Evolutionary conservation across 1,140 invertebrate genomes (phyloP).

Genomic region (Hyposmocoma kahamanoa): DNA sequence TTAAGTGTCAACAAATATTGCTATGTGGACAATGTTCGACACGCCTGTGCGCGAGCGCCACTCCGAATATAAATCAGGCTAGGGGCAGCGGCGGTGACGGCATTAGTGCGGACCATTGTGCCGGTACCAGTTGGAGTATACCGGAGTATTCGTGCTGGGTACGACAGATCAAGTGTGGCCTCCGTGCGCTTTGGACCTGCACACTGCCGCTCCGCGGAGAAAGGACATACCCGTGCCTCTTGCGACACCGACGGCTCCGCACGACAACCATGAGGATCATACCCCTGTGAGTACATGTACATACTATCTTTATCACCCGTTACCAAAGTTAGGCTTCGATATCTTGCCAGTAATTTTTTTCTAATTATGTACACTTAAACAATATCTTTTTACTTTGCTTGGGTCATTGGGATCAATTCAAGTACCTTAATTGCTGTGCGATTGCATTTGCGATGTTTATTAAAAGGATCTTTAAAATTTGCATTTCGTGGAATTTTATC

Average conservation of each 20-base stretch:
- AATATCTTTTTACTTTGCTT: too few relatives aligned
- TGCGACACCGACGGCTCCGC: constrained; percentile 28
- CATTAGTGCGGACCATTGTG: constrained; percentile 9
- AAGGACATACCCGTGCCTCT: constrained; percentile 42
- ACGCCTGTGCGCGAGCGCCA: constrained; percentile 27
- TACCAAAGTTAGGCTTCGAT: too few relatives aligned
- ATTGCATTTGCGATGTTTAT: constrained; percentile 49
- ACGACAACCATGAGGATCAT: constrained; percentile 54
- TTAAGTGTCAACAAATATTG: constrained; percentile 19
- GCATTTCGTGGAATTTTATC: too few relatives aligned
- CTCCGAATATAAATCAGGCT: constrained; percentile 46
- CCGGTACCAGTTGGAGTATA: constrained; percentile 19
- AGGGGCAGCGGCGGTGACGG: constrained; percentile 12
- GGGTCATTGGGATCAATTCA: too few relatives aligned
- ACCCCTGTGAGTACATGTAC: constrained; percentile 44
- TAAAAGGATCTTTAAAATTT: too few relatives aligned
- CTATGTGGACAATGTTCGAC: constrained; percentile 37
- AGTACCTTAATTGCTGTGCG: constrained; percentile 47
- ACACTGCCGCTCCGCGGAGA: constrained; percentile 40
- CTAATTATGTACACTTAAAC: too few relatives aligned
- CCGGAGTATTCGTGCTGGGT: constrained; percentile 26
- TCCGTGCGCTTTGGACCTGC: constrained; percentile 54
- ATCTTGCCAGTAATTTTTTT: too few relatives aligned
- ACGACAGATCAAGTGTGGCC: constrained; percentile 53
- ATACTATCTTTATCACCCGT: not conserved